Evolutionary conservation across 64 coral and sea anemone genomes (phyloP).

Genomic region (Acropora yongei): DNA sequence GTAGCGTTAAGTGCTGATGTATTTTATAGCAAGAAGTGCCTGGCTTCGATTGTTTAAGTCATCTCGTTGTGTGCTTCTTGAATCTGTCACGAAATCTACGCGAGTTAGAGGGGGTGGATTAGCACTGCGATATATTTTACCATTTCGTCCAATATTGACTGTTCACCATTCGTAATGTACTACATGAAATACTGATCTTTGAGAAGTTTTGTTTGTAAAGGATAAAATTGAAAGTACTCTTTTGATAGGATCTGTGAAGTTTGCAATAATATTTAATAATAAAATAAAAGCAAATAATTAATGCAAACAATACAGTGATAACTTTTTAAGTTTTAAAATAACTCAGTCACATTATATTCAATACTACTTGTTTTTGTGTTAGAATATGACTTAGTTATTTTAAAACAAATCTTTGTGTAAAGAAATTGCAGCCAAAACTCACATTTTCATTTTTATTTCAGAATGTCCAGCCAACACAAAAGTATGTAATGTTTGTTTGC

Average conservation of each 20-base stretch:
- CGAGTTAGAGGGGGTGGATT: not conserved
- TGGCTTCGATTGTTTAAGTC: not conserved
- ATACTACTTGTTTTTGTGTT: no score
- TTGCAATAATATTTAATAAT: no score
- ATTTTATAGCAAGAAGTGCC: not conserved
- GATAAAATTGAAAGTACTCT: no score
- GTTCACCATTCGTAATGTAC: not conserved
- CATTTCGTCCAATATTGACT: conserved; percentile 15
- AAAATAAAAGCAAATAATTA: no score
- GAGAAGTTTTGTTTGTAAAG: not conserved
- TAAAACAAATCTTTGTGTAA: no score
- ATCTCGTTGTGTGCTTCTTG: not conserved
- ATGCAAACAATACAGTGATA: not conserved
- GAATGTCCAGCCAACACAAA: conserved; percentile 48
- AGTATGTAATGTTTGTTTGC: conserved; percentile 22
- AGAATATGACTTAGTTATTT: no score
- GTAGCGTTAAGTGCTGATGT: not conserved
- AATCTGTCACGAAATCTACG: not conserved
- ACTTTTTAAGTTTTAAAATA: not conserved
- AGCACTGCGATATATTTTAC: conserved; percentile 5
- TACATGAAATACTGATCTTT: not conserved
- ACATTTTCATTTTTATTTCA: conserved; percentile 27
- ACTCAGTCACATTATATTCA: no score
- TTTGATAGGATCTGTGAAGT: no score
- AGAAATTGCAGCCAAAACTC: not conserved